Base-by-base conservation (phyloP, 2,797 vertebrate genomes). In the Antennarius maculatus region DNA sequence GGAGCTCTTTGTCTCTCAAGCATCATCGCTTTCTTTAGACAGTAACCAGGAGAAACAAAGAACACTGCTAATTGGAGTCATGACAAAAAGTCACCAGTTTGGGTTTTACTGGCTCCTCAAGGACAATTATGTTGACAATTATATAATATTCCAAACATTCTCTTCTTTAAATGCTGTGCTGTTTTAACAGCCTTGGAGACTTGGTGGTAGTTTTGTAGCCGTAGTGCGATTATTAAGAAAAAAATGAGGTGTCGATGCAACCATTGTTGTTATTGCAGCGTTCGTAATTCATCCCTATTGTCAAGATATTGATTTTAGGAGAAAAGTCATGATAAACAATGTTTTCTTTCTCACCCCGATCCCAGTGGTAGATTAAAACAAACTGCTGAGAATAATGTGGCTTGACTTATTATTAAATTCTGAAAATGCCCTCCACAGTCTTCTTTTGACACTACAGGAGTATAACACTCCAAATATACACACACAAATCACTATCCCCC, bases 261-360 rank as follows among this genome's bases (percentile, higher is more conserved):
- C 49, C 48, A 61, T 74, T 58, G 82, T 80, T 81, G 69, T 83
- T 81, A 57, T 70, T 61, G 75, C 53, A 75, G 71, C 86, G 81
- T 77, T 60, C 68, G 59, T 69, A 78, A 83, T 84, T 83, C 54
- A 80, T 83, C 48, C 64, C 66, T 7, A 52, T 65, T 78, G 81
- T 81, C 77, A 76, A 79, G 66, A 66, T 84, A 85, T 83, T 79
- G 84, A 88, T 85, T 87, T 77, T 69, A 48, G 66, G 11, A 55
- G 63, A 80, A 82, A 81, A 79, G 79, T 66, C 66, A 84, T 83
- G 75, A 86, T 86, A 78, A 85, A 86, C 75, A 76, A 61, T 81
- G 79, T 83, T 81, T 81, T 83, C 49, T 74, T 62, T 60, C 54
- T 27, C 37, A 29, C 56, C 61, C 23, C 45, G 57, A 77, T 85